These are phyloP conservation scores for Pseudochirops cupreus DNA, from an alignment of 2,797 vertebrate species.

Conservation along the genomic window DNA sequence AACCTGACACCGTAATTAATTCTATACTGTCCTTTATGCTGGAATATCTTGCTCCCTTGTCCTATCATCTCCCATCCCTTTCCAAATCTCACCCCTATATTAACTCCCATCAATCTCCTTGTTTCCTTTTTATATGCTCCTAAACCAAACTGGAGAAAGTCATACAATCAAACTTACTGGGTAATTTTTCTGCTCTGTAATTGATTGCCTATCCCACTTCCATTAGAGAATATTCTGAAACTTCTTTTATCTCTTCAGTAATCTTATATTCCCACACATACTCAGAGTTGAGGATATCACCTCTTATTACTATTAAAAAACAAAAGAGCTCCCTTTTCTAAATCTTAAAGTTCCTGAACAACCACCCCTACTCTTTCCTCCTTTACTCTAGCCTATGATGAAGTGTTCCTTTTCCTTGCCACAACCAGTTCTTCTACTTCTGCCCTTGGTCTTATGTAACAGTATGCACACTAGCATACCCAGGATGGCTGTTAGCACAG, in stretches of 20 bases:
- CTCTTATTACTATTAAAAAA: not conserved
- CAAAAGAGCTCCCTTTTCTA: not conserved
- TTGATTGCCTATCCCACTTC: not conserved
- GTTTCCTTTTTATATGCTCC: not conserved
- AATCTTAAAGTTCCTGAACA: not conserved
- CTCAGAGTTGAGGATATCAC: not conserved
- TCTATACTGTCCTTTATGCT: not conserved
- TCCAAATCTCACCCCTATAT: not conserved
- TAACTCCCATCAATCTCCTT: not conserved
- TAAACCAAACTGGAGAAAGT: not conserved
- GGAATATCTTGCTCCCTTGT: not conserved
- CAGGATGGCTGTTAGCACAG: too few species aligned
- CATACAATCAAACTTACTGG: not conserved
- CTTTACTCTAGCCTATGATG: not conserved
- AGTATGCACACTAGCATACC: too few species aligned
- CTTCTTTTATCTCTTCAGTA: not conserved
- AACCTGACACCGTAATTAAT: not conserved
- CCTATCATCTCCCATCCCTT: not conserved
- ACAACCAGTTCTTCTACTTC: not conserved
- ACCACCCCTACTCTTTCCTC: not conserved
- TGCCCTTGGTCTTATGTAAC: not conserved
- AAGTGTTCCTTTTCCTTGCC: not conserved
- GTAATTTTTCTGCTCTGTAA: not conserved
- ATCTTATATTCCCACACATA: not conserved
- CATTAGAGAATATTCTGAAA: not conserved